These are phyloP conservation scores for Drosophila tripunctata DNA, from an alignment of 2,888 invertebrate species.

Conservation along the genomic window DNA sequence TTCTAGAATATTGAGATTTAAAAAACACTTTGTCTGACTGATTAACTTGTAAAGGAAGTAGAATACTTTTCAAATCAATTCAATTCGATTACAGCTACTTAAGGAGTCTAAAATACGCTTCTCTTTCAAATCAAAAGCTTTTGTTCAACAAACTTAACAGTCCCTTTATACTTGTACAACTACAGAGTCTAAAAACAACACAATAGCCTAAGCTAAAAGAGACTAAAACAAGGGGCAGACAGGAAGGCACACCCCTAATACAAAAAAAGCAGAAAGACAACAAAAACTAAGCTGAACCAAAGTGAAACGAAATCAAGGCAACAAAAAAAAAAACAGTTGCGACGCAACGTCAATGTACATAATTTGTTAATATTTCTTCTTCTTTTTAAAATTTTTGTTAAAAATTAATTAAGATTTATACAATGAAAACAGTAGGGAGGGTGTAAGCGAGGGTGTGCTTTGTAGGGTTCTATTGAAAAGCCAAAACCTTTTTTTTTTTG, in stretches of 20 bases:
- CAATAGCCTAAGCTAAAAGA: background rate
- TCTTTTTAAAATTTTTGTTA: background rate
- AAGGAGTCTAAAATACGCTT: no score
- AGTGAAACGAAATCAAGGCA: constrained; percentile 7
- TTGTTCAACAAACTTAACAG: background rate
- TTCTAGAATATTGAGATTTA: no score
- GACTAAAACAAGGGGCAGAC: constrained; percentile 18
- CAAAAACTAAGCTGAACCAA: constrained; percentile 2
- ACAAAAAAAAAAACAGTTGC: constrained; percentile 6
- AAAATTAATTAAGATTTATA: constrained; percentile 72
- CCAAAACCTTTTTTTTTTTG: constrained; percentile 9
- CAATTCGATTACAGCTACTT: no score
- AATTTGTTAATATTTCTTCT: constrained; percentile 47
- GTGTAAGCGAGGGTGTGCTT: background rate
- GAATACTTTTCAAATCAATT: no score
- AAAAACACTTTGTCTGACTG: no score
- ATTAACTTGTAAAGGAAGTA: no score
- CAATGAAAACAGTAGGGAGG: constrained; percentile 18
- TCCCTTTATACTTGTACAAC: background rate
- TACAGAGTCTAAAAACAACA: background rate
- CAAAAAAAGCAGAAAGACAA: constrained; percentile 11
- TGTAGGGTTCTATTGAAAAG: constrained; percentile 35
- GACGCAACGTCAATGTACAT: constrained; percentile 2
- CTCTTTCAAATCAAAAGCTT: no score
- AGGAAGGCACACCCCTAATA: constrained; percentile 69